Base-by-base conservation (phyloP, 2,797 vertebrate genomes). In the Meriones psammophilus region DNA sequence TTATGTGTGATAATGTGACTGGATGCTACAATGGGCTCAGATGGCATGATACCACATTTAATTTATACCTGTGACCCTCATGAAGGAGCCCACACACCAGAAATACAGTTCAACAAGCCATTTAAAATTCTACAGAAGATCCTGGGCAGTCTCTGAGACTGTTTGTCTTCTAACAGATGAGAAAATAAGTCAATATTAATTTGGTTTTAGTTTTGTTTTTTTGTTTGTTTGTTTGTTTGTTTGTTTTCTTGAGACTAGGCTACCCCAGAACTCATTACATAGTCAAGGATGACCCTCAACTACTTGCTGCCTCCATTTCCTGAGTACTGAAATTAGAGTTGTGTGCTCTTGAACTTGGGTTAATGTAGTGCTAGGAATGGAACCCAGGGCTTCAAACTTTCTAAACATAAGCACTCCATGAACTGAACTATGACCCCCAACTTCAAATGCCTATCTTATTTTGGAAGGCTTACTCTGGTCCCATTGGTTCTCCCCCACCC, bases 51-150 rank as follows among this genome's bases (percentile, higher is more conserved):
- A 76, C 64, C 20, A 54, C 46, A 54, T 95, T 89, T 88, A 88
- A 94, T 97, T 96, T 97, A 97, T 97, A 97, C 78, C 96, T 56
- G 83, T 89, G 95, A 86, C 62, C 8, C 30, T 26, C 17, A 85
- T 98, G 97, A 97, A 94, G 94, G 91, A 97, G 92, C 95, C 97
- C 96, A 56, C 22, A 96, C 88, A 66, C 95, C 92, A 97, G 74
- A 96, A 95, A 86, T 96, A 98, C n/a, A 14, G 22, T 68, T 28
- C 22, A 26, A 97, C 97, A 33, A 80, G 96, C 92, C 95, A 94
- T 98, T 98, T 98, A 97, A 98, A 97, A 91, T 30, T 13, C 50
- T 54, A 85, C 94, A 96, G 93, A 96, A 96, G 94, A 96, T 96
- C 95, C 92, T 86, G 86, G 86, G 85, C 87, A 77, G 92, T 97